Evolutionary conservation across 1,140 invertebrate genomes (phyloP), one percentile per base, ranked within the genome.

Genomic region (Drosophila repletoides): DNA sequence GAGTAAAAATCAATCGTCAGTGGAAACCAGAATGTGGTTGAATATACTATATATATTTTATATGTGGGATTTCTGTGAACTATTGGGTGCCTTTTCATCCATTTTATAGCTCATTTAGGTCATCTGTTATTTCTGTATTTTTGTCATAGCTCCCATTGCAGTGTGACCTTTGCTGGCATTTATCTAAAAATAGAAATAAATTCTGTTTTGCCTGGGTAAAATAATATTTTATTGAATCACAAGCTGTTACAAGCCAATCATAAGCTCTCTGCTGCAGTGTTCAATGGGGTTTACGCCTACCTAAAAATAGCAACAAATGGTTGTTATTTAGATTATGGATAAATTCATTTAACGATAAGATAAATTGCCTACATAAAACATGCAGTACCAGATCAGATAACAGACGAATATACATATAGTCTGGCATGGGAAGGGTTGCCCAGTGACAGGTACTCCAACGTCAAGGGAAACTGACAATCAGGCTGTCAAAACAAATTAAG

Each of bases 401-500:
- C 43, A 40, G 36, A 19, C 7, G 34, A 7, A n/a, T n/a, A n/a
- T n/a, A n/a, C n/a, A n/a, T n/a, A n/a, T n/a, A n/a, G n/a, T n/a
- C n/a, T n/a, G n/a, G n/a, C n/a, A n/a, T n/a, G n/a, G n/a, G n/a
- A n/a, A n/a, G n/a, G n/a, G n/a, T n/a, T 43, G 7, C 12, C 31
- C 31, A 52, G 21, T 9, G 33, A 29, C 43, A 58, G 52, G n/a
- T 33, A 52, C 48, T 14, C 34, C 28, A 38, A 69, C 34, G 28
- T 58, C 34, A 15, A 46, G 52, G n/a, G n/a, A n/a, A 65, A 36
- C 74, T 84, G 79, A 60, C 79, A 74, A 60, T 74, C 79, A 61
- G 72, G 33, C 74, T 83, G 79, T 84, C 79, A 79, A 64, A 65
- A 64, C 49, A 84, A 79, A 75, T 83, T 75, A 72, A 52, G 55